phyloP scores from a whole-genome alignment of 2,888 invertebrate species.

The Epistrophe grossulariae region DNA sequence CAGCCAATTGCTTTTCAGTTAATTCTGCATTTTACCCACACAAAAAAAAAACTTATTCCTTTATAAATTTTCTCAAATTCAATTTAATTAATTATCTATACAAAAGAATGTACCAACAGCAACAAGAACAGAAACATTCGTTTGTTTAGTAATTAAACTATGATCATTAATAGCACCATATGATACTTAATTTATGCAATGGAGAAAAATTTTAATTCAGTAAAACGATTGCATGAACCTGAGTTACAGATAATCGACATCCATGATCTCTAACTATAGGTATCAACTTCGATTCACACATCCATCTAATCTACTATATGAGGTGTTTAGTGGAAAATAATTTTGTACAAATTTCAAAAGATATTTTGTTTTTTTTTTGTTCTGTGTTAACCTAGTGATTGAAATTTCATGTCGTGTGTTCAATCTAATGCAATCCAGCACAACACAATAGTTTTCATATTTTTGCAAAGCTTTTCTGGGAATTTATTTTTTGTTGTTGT shows the following conservation, averaged over 20 bases:
- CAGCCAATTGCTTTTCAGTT: too few species aligned
- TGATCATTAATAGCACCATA: neutral
- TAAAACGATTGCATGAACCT: neutral
- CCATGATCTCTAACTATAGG: conserved; percentile 6
- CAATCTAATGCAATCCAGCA: conserved; percentile 19
- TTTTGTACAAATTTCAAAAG: conserved; percentile 10
- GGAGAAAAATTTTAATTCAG: neutral
- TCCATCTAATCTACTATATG: neutral
- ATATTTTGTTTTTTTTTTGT: neutral
- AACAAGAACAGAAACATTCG: neutral
- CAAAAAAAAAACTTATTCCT: too few species aligned
- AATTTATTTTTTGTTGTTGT: neutral
- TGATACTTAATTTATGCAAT: neutral
- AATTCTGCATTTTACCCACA: too few species aligned
- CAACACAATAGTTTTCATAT: conserved; percentile 7
- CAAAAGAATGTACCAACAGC: neutral
- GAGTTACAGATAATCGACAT: neutral
- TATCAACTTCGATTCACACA: neutral
- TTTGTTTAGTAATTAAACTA: neutral
- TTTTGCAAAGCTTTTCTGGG: conserved; percentile 8
- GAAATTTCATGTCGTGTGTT: conserved; percentile 17
- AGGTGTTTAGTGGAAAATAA: neutral
- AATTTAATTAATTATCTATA: too few species aligned
- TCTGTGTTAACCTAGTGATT: conserved; percentile 10
- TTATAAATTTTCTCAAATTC: too few species aligned